phyloP scores from a whole-genome alignment of 2,888 invertebrate species.

The Lomographa bimaculata region DNA sequence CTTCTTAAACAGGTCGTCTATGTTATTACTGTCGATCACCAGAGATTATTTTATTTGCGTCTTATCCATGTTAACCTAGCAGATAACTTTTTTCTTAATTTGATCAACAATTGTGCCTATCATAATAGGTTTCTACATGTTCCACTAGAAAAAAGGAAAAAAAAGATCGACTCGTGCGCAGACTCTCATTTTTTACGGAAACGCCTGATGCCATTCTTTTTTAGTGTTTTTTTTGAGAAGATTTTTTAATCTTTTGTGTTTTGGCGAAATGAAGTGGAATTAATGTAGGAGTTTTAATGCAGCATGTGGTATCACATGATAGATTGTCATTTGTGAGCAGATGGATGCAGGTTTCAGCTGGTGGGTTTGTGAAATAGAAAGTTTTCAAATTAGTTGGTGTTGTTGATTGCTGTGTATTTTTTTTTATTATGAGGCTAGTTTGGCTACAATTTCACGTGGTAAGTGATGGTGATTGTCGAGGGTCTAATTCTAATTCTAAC shows the following conservation, averaged over 20 bases:
- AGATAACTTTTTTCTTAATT: slow-evolving; percentile 70
- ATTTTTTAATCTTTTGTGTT: slow-evolving; percentile 57
- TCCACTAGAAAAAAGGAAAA: slow-evolving; percentile 49
- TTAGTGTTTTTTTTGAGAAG: slow-evolving; percentile 10
- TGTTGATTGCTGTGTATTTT: too few relatives aligned
- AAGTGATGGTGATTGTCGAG: too few relatives aligned
- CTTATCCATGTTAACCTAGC: slow-evolving; percentile 49
- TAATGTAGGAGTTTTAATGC: slow-evolving; percentile 44
- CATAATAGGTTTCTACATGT: slow-evolving; percentile 51
- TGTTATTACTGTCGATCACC: too few relatives aligned
- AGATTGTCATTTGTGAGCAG: slow-evolving; percentile 47
- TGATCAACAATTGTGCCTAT: slow-evolving; percentile 72
- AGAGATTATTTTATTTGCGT: too few relatives aligned
- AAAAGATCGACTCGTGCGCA: slow-evolving; percentile 72
- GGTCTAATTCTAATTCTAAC: too few relatives aligned
- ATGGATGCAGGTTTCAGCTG: slow-evolving; percentile 46
- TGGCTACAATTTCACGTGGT: too few relatives aligned
- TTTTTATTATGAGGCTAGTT: too few relatives aligned
- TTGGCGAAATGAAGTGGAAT: slow-evolving; percentile 64
- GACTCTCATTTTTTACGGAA: slow-evolving; percentile 74
- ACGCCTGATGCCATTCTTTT: slow-evolving; percentile 50
- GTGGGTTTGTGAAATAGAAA: slow-evolving; percentile 20
- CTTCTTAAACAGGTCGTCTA: too few relatives aligned
- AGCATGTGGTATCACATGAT: slow-evolving; percentile 66
- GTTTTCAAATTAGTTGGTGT: slow-evolving; percentile 32